These are phyloP conservation scores for Quadroppia sp. DNA, from an alignment of 2,888 invertebrate genomes.

Conservation along the genomic window DNA sequence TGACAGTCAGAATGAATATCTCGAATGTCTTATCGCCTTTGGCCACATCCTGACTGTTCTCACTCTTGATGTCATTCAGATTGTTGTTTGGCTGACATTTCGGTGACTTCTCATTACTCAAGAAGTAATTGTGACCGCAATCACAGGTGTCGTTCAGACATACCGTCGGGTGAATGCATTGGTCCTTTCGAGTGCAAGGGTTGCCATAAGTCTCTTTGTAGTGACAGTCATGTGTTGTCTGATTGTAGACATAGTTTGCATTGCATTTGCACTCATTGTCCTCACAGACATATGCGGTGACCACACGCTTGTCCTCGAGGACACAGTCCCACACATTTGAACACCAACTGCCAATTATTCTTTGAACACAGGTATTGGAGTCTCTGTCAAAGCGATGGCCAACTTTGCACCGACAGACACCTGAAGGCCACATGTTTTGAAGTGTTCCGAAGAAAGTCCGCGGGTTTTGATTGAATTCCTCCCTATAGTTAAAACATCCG, in stretches of 20 bases:
- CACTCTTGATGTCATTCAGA: conserved; percentile 27
- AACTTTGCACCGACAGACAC: conserved; percentile 39
- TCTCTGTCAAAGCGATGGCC: conserved; percentile 36
- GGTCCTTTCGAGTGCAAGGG: not conserved
- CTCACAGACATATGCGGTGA: conserved; percentile 29
- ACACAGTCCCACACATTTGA: conserved; percentile 42
- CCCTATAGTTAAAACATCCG: conserved; percentile 40
- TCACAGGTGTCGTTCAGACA: conserved; percentile 27
- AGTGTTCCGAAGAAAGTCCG: conserved; percentile 38
- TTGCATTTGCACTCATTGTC: conserved; percentile 38
- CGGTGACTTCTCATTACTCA: conserved; percentile 10
- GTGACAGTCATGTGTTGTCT: conserved; percentile 38
- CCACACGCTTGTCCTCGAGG: conserved; percentile 11
- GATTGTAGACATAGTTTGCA: conserved; percentile 31
- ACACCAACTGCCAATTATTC: conserved; percentile 43
- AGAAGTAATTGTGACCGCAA: conserved; percentile 24
- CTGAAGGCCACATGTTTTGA: conserved; percentile 37
- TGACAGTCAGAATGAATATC: conserved; percentile 19
- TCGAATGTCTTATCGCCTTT: conserved; percentile 31
- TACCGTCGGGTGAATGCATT: conserved; percentile 3
- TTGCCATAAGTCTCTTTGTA: conserved; percentile 39
- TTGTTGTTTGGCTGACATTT: conserved; percentile 37
- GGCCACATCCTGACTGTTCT: not conserved
- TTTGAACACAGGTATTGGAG: conserved; percentile 34
- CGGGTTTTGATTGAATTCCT: conserved; percentile 43